phyloP scores from a whole-genome alignment of 2,113 vertebrate genomes.

The Arenaria interpres region DNA sequence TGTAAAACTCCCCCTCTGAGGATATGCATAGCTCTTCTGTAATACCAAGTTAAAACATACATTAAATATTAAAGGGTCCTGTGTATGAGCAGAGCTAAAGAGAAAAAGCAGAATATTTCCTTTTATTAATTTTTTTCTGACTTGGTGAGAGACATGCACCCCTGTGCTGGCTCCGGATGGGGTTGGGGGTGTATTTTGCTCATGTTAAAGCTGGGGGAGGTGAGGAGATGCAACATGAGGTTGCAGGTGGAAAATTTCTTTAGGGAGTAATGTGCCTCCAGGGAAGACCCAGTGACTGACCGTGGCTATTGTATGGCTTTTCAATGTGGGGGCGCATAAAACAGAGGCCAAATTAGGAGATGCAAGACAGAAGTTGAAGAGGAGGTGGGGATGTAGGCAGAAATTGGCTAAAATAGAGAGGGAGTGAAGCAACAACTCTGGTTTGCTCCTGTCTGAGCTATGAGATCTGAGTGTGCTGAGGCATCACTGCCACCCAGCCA shows the following conservation, averaged over 20 bases:
- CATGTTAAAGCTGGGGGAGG: neutral
- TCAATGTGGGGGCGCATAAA: neutral
- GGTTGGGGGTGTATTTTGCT: neutral
- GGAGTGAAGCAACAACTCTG: neutral
- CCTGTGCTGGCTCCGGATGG: neutral
- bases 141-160: neutral
- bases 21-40: accelerated
- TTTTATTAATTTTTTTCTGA: neutral
- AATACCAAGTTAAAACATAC: neutral
- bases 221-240: neutral
- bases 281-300: neutral
- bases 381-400: neutral
- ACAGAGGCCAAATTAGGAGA: neutral
- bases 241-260: neutral
- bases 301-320: neutral
- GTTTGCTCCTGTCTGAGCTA: neutral
- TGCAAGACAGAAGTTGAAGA: neutral
- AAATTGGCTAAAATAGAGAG: neutral
- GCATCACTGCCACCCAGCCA: neutral
- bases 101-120: neutral
- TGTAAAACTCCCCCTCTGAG: neutral
- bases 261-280: neutral
- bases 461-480: neutral
- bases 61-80: neutral
- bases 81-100: neutral